Evolutionary conservation across 2,113 vertebrate species (phyloP), one percentile per base, ranked within the genome.

Genomic region (Lophotis ruficrista): DNA sequence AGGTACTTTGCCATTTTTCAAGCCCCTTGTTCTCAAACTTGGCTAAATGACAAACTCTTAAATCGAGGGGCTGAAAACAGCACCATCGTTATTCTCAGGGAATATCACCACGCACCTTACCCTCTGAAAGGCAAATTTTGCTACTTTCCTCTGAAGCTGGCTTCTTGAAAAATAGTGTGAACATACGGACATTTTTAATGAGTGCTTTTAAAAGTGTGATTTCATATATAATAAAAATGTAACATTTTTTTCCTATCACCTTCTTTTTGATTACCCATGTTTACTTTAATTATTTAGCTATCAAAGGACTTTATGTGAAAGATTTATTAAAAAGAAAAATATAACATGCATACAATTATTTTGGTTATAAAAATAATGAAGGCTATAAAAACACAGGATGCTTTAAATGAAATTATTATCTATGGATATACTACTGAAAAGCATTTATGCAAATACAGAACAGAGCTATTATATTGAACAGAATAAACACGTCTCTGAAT

Each of bases 271-370:
- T 81, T 92, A 92, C 13, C 77, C 35, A 65, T 87, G 50, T 71
- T 96, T 94, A 28, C n/a, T 75, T 72, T 48, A 94, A 66, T 94
- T 96, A 82, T 89, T 95, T 89, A 82, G 53, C 22, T 77, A 81
- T 73, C 45, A 80, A 35, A n/a, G 7, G 65, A 89, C 57, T 82
- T 66, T 35, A 75, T 54, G 38, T 65, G 62, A 92, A 65, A 94
- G 41, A 80, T 62, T 68, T 75, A 72, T 69, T 73, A 89, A 70
- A 70, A 81, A 69, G 64, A 71, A 45, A 62, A 86, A 78, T 18
- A 87, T 69, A 86, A 68, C 10, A 56, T 47, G 33, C 48, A 73
- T 69, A 33, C 17, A 61, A 62, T 84, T 92, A 90, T 91, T 95
- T 94, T 79, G 13, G 71, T 93, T 83, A 61, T 84, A 85, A 95